Percentiles rank a stretch among this genome's conserved stretches.
phyloP scores from a whole-genome alignment of 2,888 invertebrate genomes.

The Buathra laborator region DNA sequence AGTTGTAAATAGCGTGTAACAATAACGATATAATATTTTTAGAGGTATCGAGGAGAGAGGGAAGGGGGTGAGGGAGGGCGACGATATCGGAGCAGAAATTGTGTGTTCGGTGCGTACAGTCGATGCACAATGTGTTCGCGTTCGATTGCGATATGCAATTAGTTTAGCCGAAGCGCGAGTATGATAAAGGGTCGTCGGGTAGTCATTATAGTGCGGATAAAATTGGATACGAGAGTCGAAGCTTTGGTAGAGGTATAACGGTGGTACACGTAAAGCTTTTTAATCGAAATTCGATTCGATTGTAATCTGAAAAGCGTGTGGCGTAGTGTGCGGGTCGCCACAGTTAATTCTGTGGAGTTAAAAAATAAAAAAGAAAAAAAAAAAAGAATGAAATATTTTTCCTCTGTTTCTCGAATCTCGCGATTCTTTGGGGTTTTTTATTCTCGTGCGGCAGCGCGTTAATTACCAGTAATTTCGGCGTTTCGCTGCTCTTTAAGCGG shows the following conservation, averaged over 20 bases:
- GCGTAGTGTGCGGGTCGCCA: background rate
- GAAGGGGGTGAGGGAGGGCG: background rate
- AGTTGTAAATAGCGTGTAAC: background rate
- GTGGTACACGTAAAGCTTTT: background rate
- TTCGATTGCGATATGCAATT: constrained; percentile 47
- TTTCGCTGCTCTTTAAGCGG: constrained; percentile 55
- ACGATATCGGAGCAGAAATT: constrained; percentile 16
- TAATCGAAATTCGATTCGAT: constrained; percentile 25
- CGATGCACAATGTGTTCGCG: constrained; percentile 18
- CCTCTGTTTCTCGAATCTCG: background rate
- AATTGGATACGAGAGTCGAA: constrained; percentile 22
- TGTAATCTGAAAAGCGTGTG: constrained; percentile 21
- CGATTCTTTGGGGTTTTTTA: background rate
- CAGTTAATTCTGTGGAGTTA: background rate
- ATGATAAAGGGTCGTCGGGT: constrained; percentile 8
- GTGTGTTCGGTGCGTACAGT: background rate
- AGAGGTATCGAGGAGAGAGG: background rate
- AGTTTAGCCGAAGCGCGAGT: constrained; percentile 12
- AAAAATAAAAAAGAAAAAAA: background rate
- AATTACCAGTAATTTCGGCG: constrained; percentile 66
- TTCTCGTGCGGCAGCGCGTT: constrained; percentile 29
- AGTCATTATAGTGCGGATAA: constrained; percentile 21
- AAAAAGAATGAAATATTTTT: background rate
- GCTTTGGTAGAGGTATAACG: background rate
- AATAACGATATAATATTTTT: constrained; percentile 23